Evolutionary conservation across 2,797 vertebrate species (phyloP), one percentile per base, ranked within the genome.

Genomic region (Pipistrellus pygmaeus): DNA sequence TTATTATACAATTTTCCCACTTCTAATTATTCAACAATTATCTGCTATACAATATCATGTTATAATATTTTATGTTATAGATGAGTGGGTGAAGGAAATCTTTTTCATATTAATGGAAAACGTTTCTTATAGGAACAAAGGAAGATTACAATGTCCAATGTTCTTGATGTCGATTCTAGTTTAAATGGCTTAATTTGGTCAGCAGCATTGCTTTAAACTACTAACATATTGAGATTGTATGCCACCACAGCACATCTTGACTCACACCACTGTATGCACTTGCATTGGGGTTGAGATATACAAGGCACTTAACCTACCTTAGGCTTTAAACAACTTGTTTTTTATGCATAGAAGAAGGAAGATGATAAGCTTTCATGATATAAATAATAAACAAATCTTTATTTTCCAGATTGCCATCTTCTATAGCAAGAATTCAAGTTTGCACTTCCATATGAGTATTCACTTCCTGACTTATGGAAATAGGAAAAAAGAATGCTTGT

Each of bases 201-300:
- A 51, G n/a, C 18, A 90, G 66, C 83, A 86, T 66, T 88, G 9
- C 41, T 78, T 90, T 60, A 89, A 77, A n/a, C 8, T 13, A 71
- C 17, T 66, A 25, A 60, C 38, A 46, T 66, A 84, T 78, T 25
- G 18, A 60, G 15, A 69, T 55, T 86, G 7, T 66, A 57, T 86
- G 20, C 64, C 88, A 57, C 21, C 25, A 76, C 32, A 60, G 21
- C 32, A 90, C 83, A 88, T 83, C 9, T 48, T 64, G 8, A 69
- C 20, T 64, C 77, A 64, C 27, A 91, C 32, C 17, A 85, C 12
- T 35, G 12, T 55, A 44, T 68, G 23, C 9, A 32, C 12, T 89
- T 94, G 2, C 68, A 32, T 57, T 73, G 18, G 30, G 15, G 5
- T 35, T 90, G 6, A 73, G n/a, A 75, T 85, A 2, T 55, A 7